Conservation (phyloP, 2,113 vertebrate species). For the Blennius ocellaris region DNA sequence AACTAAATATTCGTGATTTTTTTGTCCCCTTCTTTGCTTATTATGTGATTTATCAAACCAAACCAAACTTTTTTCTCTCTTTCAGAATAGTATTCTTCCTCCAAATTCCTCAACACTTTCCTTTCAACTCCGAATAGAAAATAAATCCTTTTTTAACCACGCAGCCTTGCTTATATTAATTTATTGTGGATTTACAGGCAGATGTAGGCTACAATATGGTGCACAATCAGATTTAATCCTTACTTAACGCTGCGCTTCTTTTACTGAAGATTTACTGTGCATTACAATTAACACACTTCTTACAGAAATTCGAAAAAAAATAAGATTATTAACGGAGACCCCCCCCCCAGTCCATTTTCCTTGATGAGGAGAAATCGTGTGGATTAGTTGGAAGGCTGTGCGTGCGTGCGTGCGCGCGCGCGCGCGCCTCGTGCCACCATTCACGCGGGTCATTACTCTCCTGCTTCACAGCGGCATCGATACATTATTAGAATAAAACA, state of each 20-base stretch:
- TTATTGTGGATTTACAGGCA: conserved; percentile 70
- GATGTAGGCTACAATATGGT: conserved; percentile 67
- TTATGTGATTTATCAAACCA: too few species aligned
- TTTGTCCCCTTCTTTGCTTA: too few species aligned
- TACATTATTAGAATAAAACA: conserved; percentile 6
- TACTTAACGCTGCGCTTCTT: conserved; percentile 72
- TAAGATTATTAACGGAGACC: conserved; percentile 1
- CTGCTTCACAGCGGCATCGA: neutral
- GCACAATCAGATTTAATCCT: conserved; percentile 67
- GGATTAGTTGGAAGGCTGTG: conserved; percentile 5
- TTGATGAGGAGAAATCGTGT: neutral
- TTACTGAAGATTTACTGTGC: conserved; percentile 58
- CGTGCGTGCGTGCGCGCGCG: neutral
- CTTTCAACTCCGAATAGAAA: neutral
- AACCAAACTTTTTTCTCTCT: too few species aligned
- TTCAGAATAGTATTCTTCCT: neutral
- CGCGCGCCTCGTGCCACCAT: neutral
- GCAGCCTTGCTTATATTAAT: conserved; percentile 34
- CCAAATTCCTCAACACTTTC: neutral
- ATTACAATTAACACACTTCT: conserved; percentile 69
- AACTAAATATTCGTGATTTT: too few species aligned
- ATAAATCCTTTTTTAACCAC: conserved; percentile 18
- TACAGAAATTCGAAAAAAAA: conserved; percentile 21
- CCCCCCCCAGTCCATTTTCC: neutral
- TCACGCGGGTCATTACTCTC: conserved; percentile 8